These are phyloP conservation scores for Monodelphis domestica DNA, from an alignment of 2,797 vertebrate genomes.

Conservation along the genomic window DNA sequence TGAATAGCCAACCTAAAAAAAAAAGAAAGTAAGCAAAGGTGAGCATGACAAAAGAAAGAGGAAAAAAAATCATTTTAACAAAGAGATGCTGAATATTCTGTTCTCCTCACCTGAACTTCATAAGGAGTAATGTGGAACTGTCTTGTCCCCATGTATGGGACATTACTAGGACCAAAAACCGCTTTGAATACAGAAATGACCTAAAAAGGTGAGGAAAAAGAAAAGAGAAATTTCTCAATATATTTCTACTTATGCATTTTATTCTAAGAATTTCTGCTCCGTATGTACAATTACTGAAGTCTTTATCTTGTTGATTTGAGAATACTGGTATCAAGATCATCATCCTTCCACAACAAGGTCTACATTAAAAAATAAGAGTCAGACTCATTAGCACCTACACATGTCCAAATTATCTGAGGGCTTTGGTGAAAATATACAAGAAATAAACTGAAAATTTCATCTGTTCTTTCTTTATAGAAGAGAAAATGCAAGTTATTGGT, in stretches of 20 bases:
- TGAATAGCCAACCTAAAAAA: conserved; percentile 93
- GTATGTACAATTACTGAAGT: not conserved
- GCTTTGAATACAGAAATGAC: conserved; percentile 91
- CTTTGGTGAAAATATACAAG: conserved; percentile 1
- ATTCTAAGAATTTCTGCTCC: conserved; percentile 26
- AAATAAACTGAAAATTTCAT: conserved; percentile 49
- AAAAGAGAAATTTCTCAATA: conserved; percentile 46
- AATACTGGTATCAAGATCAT: not conserved
- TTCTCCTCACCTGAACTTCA: conserved; percentile 91
- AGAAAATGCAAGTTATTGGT: conserved; percentile 22
- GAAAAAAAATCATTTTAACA: conserved; percentile 5
- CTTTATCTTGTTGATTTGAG: not conserved
- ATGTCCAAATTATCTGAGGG: conserved; percentile 35
- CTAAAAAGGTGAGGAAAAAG: conserved; percentile 80
- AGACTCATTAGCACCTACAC: conserved; percentile 2
- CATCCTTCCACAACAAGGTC: conserved; percentile 29
- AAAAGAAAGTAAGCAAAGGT: not conserved
- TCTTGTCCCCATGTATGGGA: conserved; percentile 91
- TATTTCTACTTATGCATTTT: conserved; percentile 1
- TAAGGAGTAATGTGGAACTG: conserved; percentile 94
- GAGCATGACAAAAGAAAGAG: not conserved
- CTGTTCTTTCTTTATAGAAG: conserved; percentile 13
- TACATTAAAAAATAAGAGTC: conserved; percentile 43
- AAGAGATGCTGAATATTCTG: not conserved
- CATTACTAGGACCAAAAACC: conserved; percentile 89